Evolutionary conservation across 2,888 invertebrate species (phyloP), one percentile per base, ranked within the genome.

Genomic region (Caenorhabditis sinica): DNA sequence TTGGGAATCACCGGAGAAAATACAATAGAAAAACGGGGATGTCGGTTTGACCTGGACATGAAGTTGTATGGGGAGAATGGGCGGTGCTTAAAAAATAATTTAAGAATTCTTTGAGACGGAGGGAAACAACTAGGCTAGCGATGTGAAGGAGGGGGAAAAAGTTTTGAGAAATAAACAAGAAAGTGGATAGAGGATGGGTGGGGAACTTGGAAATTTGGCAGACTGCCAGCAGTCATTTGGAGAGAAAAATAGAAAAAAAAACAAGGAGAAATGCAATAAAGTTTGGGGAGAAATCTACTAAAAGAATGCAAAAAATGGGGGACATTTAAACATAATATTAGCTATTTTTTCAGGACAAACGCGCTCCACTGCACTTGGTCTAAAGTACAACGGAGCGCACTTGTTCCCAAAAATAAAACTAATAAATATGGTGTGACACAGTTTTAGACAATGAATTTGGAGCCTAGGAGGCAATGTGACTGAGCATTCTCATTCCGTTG

Each of bases 401-500:
- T n/a, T n/a, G n/a, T 13, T 65, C 9, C 25, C 25, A 65, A 45
- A 65, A 43, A 43, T 25, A 15, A 8, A 25, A 20, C 45, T 17
- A 28, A 53, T n/a, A 36, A 69, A 40, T 6, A 40, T 40, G 15
- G 40, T 40, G 40, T 40, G 23, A 49, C 33, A 33, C 8, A 33
- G 33, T 33, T 33, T 33, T 33, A 8, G 8, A 33, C 33, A 13
- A 40, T 40, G 40, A 40, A 40, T 40, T 13, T 11, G 2, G 13
- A 40, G 13, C 6, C 66, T 43, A 76, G 20, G 79, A 79, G 4
- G 79, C 79, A 49, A 79, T 79, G 36, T 79, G 71, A 33, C 71
- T 79, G 25, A 79, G 79, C 79, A 79, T 79, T n/a, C 79, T 33
- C 79, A 79, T 79, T 71, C 79, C 79, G 15, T 72, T 71, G 53